Percentiles rank a stretch among this genome's conserved stretches.
Conservation (phyloP, 1,140 invertebrate genomes). For the Anastrepha ludens region DNA sequence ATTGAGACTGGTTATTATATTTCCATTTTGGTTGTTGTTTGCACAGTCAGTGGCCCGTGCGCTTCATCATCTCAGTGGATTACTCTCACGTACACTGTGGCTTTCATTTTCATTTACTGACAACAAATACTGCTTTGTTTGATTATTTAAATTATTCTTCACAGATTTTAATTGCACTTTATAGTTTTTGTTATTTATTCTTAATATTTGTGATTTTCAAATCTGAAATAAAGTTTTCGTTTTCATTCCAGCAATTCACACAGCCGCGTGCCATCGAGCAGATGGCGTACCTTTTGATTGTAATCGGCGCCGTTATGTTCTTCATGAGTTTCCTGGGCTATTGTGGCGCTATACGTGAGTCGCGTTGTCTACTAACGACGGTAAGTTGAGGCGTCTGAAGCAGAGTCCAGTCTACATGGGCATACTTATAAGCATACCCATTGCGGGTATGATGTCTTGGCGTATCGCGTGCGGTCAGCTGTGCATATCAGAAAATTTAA, state of each 20-base stretch:
- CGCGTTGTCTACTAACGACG: slow-evolving; percentile 84
- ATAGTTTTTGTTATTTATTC: slow-evolving; percentile 2
- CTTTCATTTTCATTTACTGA: slow-evolving; percentile 20
- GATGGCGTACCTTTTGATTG: slow-evolving; percentile 84
- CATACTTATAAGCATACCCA: no score
- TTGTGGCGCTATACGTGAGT: slow-evolving; percentile 89
- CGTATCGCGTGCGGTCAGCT: no score
- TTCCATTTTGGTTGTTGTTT: background rate
- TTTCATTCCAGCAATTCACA: slow-evolving; percentile 75
- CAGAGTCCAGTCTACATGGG: no score
- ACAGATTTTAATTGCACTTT: slow-evolving; percentile 15
- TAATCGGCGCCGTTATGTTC: slow-evolving; percentile 87
- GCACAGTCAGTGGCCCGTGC: background rate
- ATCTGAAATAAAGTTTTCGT: slow-evolving; percentile 6
- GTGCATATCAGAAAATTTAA: no score
- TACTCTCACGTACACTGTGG: background rate
- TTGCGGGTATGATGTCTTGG: no score
- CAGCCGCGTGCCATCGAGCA: slow-evolving; percentile 80
- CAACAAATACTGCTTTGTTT: background rate
- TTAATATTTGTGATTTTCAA: slow-evolving; percentile 1
- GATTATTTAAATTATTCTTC: background rate
- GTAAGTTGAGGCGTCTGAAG: slow-evolving; percentile 76
- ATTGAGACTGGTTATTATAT: no score
- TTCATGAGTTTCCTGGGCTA: slow-evolving; percentile 90
- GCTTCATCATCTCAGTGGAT: background rate